Conservation (phyloP, 1,140 invertebrate species). For the Oryzaephilus surinamensis region DNA sequence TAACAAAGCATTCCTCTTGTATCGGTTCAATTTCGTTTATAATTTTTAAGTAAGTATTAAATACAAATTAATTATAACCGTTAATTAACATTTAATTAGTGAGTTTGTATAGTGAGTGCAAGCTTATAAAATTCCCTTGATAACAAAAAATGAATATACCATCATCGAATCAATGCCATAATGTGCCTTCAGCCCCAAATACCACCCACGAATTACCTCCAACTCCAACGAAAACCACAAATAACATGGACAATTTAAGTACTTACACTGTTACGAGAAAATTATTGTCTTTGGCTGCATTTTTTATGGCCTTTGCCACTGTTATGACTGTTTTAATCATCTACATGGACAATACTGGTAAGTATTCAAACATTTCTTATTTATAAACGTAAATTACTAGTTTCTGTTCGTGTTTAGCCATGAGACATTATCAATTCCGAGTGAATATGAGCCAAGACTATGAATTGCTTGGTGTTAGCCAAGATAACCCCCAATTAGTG, state of each 20-base stretch:
- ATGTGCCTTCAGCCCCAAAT: slow-evolving; percentile 4
- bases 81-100: too few species aligned
- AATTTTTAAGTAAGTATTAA: too few species aligned
- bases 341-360: slow-evolving; percentile 57
- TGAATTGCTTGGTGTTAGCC: slow-evolving; percentile 55
- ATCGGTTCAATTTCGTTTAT: too few species aligned
- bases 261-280: slow-evolving; percentile 32
- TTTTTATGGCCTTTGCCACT: slow-evolving; percentile 53
- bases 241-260: slow-evolving; percentile 11
- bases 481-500: slow-evolving; percentile 60
- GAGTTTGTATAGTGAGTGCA: too few species aligned
- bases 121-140: too few species aligned
- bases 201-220: slow-evolving; percentile 10
- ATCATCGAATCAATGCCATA: slow-evolving; percentile 11
- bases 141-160: too few species aligned
- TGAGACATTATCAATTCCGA: slow-evolving; percentile 54
- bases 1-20: too few species aligned
- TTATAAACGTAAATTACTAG: background rate
- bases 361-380: slow-evolving; percentile 14
- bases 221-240: slow-evolving; percentile 19
- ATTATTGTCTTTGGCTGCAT: slow-evolving; percentile 47
- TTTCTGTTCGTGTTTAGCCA: slow-evolving; percentile 36
- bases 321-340: slow-evolving; percentile 53
- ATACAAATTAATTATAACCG: too few species aligned
- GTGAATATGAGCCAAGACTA: slow-evolving; percentile 65